Evolutionary conservation across 1,140 invertebrate species (phyloP), one percentile per base, ranked within the genome.

Genomic region (Macrostomum lignano): DNA sequence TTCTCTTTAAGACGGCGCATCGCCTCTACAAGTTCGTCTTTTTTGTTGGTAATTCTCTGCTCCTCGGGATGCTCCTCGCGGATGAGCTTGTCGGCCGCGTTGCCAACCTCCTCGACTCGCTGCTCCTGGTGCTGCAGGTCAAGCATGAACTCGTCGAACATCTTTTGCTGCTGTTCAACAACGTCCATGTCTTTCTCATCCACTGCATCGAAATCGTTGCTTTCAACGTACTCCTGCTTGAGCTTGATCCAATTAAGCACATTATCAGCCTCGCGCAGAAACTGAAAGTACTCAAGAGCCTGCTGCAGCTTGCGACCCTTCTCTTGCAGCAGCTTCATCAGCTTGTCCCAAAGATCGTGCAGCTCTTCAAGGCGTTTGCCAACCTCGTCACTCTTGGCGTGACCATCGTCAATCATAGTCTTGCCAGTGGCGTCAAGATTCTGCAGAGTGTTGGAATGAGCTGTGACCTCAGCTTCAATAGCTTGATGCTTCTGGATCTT

Each of bases 401-500:
- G 91, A 41, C 71, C 71, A 41, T 84, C 73, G 29, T 72, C 71
- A 43, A 96, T 96, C 82, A 96, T 94, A 54, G 93, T 82, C 38
- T 72, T 72, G 13, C 88, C 91, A 17, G 74, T 86, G 51, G 91
- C 84, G 55, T 96, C 88, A 15, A 98, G 62, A 1, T 72, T 68
- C 1, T 86, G 78, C 42, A 96, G 91, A 7, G 86, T 84, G 61
- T 96, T 94, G 41, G 78, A 81, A 57, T 98, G 88, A 9, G 88
- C 88, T 4, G 79, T 72, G 3, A 98, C 86, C 65, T 98, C 91
- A 0, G 86, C 84, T 58, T 96, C 88, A 58, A 98, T 96, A 1
- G 88, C 88, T 62, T 96, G 82, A 62, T 98, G 91, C 58, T 98
- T 96, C 50, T 96, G 86, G 47, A 96, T 96, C 61, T 96, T 96